Base-by-base conservation (phyloP, 2,113 vertebrate species). In the Aphyosemion australe region DNA sequence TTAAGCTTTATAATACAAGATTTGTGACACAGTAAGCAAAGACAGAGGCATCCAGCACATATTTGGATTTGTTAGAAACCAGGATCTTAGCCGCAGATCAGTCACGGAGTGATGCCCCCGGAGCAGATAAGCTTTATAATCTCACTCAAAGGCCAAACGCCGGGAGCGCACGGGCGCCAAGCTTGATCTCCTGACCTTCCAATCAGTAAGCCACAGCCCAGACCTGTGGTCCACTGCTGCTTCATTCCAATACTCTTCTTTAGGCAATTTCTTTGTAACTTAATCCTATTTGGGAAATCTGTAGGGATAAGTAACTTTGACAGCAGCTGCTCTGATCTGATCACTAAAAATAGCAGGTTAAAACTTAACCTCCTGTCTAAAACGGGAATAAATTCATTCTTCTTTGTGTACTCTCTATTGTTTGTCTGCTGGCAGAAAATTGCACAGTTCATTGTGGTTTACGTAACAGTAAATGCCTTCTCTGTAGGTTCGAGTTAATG, bases 401-500 rank as follows among this genome's bases (percentile, higher is more conserved):
- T 37, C 16, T 2, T 11, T 43, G 1, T 37, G 18, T 1, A 14
- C 26, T 57, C 11, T 11, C 2, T 26, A 18, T 55, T 2, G 51
- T 13, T 42, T 12, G 46, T 8, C 39, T 51, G 1, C 8, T 47
- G 19, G 3, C 47, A 55, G 6, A 59, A 10, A 37, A 63, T 0
- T 2, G 1, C 9, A 6, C 6, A 49, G 12, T 12, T 20, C 4
- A 1, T 56, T 60, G 43, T 5, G 54, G 13, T 55, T 43, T 65
- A 15, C 34, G 16, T 21, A 61, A 19, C 34, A 39, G 0, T 10
- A 47, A 45, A 56, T 68, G 71, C 18, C 80, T 47, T 86, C 47
- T 74, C 42, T 86, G 1, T 65, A 96, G 95, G 78, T 95, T 61
- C 86, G 93, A 60, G 91, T 95, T 59, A 95, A 94, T 0, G 95